Percentiles rank a stretch among this genome's conserved stretches.
Conservation (phyloP, 2,113 vertebrate genomes). For the Tragelaphus buxtoni region DNA sequence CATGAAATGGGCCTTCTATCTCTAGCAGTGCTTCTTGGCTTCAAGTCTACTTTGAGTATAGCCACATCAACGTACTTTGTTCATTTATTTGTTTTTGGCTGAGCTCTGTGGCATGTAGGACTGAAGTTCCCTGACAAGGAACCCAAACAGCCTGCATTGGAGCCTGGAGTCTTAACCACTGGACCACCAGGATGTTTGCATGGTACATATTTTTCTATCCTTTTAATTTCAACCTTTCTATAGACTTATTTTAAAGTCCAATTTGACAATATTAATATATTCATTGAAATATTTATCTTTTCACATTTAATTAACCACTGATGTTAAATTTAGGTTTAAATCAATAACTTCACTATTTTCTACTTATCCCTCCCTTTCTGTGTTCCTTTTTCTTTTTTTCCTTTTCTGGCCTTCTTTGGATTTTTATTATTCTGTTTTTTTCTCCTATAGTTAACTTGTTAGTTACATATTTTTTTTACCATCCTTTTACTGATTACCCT, state of each 20-base stretch:
- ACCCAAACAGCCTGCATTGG: not conserved
- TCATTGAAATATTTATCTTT: not conserved
- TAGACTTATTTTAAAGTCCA: not conserved
- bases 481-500: not conserved
- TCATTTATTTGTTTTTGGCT: not conserved
- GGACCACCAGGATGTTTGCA: not conserved
- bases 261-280: not conserved
- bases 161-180: not conserved
- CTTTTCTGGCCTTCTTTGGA: not conserved
- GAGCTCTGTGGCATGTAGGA: not conserved
- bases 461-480: not conserved
- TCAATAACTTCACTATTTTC: not conserved
- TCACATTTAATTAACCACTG: not conserved
- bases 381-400: not conserved
- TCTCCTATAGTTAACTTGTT: not conserved
- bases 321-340: not conserved
- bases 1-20: not conserved
- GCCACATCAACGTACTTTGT: not conserved
- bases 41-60: not conserved
- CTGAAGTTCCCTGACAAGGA: not conserved
- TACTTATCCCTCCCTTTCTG: not conserved
- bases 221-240: constrained; percentile 16
- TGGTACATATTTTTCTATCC: not conserved
- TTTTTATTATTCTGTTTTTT: not conserved
- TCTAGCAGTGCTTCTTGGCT: not conserved